These are phyloP conservation scores for Orientallactaga sibirica DNA, from an alignment of 2,797 vertebrate species.

Conservation along the genomic window DNA sequence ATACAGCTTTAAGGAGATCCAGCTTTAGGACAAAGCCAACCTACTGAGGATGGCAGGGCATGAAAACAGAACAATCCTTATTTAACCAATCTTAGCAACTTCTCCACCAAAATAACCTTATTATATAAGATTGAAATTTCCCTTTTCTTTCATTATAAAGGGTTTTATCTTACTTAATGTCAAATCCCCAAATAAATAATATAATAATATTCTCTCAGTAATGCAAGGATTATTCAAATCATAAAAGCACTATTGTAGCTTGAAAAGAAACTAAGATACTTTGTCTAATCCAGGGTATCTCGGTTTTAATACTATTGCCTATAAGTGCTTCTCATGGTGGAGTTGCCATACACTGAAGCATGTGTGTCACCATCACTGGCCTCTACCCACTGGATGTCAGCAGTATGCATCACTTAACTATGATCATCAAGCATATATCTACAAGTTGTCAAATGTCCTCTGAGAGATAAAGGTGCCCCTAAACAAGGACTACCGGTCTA, in stretches of 20 bases:
- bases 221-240: background rate
- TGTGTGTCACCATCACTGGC: background rate
- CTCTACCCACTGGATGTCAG: background rate
- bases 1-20: background rate
- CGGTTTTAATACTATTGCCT: background rate
- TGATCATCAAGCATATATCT: background rate
- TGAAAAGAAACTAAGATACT: background rate
- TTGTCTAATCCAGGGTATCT: background rate
- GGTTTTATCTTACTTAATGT: background rate
- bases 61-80: background rate
- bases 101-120: background rate
- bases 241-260: background rate
- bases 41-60: background rate
- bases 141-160: background rate
- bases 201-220: background rate
- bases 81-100: background rate
- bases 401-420: background rate
- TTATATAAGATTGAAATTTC: background rate
- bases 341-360: fast-evolving
- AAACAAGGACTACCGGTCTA: background rate
- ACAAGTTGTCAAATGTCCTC: background rate
- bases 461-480: background rate
- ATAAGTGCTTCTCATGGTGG: background rate
- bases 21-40: background rate
- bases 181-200: background rate